A percentile compares a stretch with the other conserved stretches of the same genome.
Conservation (phyloP, 1,140 invertebrate species). For the Plectrocnemia conspersa region DNA sequence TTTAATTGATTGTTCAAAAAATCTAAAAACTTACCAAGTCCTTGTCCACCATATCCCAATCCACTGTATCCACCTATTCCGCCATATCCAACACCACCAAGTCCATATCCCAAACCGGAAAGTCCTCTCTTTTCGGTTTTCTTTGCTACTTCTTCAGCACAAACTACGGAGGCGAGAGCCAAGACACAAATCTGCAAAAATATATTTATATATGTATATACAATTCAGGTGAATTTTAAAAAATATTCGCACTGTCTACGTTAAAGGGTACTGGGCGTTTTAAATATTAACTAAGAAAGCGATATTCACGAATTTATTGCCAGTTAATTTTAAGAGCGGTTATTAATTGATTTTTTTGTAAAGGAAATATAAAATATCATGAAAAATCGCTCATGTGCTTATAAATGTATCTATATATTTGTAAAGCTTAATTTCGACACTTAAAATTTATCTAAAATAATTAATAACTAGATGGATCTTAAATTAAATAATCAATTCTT, state of each 20-base stretch:
- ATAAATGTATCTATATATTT: too few species aligned
- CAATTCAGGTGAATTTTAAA: neutral
- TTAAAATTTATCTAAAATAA: too few species aligned
- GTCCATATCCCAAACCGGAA: conserved; percentile 26
- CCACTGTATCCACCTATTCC: conserved; percentile 23
- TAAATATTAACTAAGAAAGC: too few species aligned
- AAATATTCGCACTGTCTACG: too few species aligned
- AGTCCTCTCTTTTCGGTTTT: conserved; percentile 31
- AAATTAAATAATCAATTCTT: too few species aligned
- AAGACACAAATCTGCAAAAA: conserved; percentile 21
- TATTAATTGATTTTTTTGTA: neutral
- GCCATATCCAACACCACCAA: conserved; percentile 14
- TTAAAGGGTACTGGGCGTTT: too few species aligned
- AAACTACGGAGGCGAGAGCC: conserved; percentile 19
- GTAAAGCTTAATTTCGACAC: too few species aligned
- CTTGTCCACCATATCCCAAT: conserved; percentile 8
- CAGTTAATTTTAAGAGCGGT: neutral
- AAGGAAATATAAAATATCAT: neutral
- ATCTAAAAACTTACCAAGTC: conserved; percentile 16
- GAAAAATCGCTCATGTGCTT: too few species aligned
- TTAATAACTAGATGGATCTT: too few species aligned
- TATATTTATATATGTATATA: neutral
- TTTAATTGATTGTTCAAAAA: conserved; percentile 11
- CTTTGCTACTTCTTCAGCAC: conserved; percentile 28
- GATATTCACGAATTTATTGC: too few species aligned